Base-by-base conservation (phyloP, 2,888 invertebrate genomes). In the Buathra laborator region DNA sequence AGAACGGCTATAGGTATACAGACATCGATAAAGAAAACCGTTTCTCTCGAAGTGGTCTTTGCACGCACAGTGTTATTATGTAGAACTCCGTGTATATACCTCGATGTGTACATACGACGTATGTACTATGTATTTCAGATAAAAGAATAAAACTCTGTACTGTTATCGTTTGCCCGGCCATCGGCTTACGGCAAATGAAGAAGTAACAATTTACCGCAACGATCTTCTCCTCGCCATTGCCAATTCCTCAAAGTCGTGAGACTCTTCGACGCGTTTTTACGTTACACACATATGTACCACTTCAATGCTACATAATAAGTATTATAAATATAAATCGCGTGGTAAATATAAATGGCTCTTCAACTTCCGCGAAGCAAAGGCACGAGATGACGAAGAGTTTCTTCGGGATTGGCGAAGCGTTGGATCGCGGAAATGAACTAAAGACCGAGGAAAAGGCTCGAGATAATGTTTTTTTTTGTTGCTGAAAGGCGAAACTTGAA, bases 161-260 rank as follows among this genome's bases (percentile, higher is more conserved):
- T 51, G 66, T 66, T 66, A 66, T 76, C 64, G 53, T 24, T 32
- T 51, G 16, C 29, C 19, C 48, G 68, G 5, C 29, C 51, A 14
- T 51, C 14, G 68, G 48, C 46, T 24, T 48, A 44, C 29, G 29
- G 56, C 6, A 59, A 56, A 59, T 59, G 72, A 72, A 56, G 56
- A 72, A 72, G 72, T 44, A 59, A 72, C 72, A 44, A 72, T 72
- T 72, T 72, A 72, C 72, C 72, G 72, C 72, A 72, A 72, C 51
- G 48, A 48, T 29, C 46, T n/a, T 16, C 44, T 46, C 29, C 29
- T 37, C 29, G 19, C 29, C 12, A 16, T 16, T 32, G 59, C 14
- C 59, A 14, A 29, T 59, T 29, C 32, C 16, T 12, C 44, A 46
- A 16, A n/a, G 14, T 16, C 37, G 67, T 44, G 12, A 14, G 43